Evolutionary conservation across 1,140 invertebrate species (phyloP).

Genomic region (Ceratina japonica): DNA sequence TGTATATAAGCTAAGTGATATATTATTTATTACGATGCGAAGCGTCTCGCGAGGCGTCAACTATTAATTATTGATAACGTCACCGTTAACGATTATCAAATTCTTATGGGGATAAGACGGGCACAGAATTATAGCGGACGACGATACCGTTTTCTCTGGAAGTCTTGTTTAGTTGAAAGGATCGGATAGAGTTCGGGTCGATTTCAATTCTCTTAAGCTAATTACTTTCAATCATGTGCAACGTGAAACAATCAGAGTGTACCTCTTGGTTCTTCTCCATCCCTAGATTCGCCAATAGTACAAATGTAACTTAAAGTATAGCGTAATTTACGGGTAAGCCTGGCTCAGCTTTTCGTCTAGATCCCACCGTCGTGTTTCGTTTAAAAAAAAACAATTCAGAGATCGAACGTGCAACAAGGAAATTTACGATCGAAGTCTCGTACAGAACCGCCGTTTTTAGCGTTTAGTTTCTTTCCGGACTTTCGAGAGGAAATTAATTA

Average conservation of each 20-base stretch:
- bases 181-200: too few species aligned
- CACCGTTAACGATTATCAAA: not conserved
- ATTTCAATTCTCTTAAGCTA: not conserved
- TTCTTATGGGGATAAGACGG: not conserved
- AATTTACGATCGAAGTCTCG: not conserved
- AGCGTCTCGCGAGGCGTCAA: too few species aligned
- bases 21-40: not conserved
- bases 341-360: constrained; percentile 3
- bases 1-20: not conserved
- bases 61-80: not conserved
- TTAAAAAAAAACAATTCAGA: too few species aligned
- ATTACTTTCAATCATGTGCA: not conserved
- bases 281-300: constrained; percentile 40
- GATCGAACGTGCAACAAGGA: too few species aligned
- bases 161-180: too few species aligned
- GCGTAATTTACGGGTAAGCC: constrained; percentile 30
- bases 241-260: not conserved
- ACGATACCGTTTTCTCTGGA: too few species aligned
- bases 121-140: not conserved
- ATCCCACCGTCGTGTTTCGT: too few species aligned
- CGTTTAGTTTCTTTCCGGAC: not conserved
- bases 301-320: constrained; percentile 48
- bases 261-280: not conserved
- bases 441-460: not conserved
- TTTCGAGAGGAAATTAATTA: not conserved